phyloP scores from a whole-genome alignment of 2,888 invertebrate species.

The Lumbricus terrestris region DNA sequence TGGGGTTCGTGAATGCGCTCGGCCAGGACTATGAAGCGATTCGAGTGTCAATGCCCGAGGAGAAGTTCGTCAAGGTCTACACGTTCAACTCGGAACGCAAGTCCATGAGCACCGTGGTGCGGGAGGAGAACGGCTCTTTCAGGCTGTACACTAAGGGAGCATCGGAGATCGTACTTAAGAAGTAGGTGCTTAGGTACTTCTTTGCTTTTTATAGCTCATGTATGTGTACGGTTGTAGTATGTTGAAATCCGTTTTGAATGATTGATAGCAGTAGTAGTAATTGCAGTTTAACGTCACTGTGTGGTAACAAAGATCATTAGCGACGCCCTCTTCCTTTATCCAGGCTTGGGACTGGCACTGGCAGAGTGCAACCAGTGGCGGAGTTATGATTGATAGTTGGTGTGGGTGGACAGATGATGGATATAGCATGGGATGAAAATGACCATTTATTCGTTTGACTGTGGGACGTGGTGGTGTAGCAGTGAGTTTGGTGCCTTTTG shows the following conservation, averaged over 20 bases:
- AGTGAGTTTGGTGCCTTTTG: too few species aligned
- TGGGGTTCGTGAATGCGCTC: constrained; percentile 87
- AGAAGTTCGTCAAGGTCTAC: constrained; percentile 73
- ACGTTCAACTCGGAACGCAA: constrained; percentile 99
- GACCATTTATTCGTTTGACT: too few species aligned
- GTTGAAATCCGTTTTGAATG: neutral
- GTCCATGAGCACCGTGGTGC: constrained; percentile 95
- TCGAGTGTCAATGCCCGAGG: constrained; percentile 84
- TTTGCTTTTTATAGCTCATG: neutral
- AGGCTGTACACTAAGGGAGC: constrained; percentile 95
- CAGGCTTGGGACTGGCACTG: too few species aligned
- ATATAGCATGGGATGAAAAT: neutral
- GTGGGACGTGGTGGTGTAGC: too few species aligned
- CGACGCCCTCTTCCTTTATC: too few species aligned
- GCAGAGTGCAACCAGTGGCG: too few species aligned
- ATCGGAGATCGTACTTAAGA: constrained; percentile 96
- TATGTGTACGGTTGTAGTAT: too few species aligned
- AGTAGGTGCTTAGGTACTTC: constrained; percentile 65
- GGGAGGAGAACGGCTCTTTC: constrained; percentile 76
- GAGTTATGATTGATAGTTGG: neutral
- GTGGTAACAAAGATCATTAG: too few species aligned
- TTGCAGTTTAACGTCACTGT: too few species aligned
- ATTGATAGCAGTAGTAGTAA: too few species aligned
- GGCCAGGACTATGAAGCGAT: constrained; percentile 87
- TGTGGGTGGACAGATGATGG: neutral